A percentile compares a stretch with the other conserved stretches of the same genome.
Conservation (phyloP, 2,113 vertebrate species). For the Ophiodon elongatus region DNA sequence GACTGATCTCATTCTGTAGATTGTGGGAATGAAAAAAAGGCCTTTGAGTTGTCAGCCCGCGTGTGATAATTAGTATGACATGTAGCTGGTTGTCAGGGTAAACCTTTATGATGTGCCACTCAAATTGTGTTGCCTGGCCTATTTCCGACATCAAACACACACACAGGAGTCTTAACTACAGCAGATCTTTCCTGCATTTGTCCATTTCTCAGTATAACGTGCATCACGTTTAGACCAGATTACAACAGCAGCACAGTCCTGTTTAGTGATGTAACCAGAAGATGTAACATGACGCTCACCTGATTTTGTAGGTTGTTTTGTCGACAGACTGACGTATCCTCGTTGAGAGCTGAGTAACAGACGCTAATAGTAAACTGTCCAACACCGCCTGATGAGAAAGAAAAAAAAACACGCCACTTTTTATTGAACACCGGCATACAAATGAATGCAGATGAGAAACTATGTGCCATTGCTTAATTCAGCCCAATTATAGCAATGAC, state of each 20-base stretch:
- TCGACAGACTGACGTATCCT: conserved; percentile 96
- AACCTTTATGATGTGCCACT: conserved; percentile 64
- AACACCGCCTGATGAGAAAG: conserved; percentile 86
- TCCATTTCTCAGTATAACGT: not conserved
- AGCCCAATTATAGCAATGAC: not conserved
- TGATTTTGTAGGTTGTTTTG: conserved; percentile 95
- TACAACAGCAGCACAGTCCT: not conserved
- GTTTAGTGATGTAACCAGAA: not conserved
- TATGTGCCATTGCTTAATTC: not conserved
- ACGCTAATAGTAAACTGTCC: conserved; percentile 92
- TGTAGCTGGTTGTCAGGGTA: conserved; percentile 18
- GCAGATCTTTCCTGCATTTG: not conserved
- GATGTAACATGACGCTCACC: conserved; percentile 76
- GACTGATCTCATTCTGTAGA: conserved; percentile 18
- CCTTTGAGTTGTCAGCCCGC: conserved; percentile 31
- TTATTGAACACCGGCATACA: not conserved
- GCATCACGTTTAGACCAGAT: not conserved
- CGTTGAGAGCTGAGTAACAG: conserved; percentile 93
- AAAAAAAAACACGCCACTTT: not conserved
- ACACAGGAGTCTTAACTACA: not conserved
- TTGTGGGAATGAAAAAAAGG: conserved; percentile 1
- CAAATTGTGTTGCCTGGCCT: conserved; percentile 25
- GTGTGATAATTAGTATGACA: conserved; percentile 24
- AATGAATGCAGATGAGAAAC: not conserved
- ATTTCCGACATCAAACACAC: conserved; percentile 34